Evolutionary conservation across 2,797 vertebrate species (phyloP).

Genomic region (Sebastes trivittatus): DNA sequence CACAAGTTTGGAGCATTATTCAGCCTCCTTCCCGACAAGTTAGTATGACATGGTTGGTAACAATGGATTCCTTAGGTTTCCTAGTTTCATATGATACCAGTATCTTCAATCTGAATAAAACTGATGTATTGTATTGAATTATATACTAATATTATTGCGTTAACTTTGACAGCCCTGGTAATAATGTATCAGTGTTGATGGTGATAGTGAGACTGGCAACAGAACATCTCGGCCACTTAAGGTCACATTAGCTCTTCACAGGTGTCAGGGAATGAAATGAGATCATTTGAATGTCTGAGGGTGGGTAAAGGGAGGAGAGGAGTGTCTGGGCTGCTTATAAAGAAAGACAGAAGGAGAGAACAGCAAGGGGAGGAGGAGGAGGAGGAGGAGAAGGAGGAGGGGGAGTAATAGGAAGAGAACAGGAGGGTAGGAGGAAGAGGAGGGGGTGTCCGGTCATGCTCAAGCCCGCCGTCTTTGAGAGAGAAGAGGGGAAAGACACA

Average conservation of each 20-base stretch:
- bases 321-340: conserved; percentile 50
- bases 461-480: conserved; percentile 83
- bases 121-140: too few species aligned
- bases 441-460: conserved; percentile 75
- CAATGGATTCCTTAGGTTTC: too few species aligned
- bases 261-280: conserved; percentile 86
- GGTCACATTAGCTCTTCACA: conserved; percentile 84
- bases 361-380: conserved; percentile 42
- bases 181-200: neutral
- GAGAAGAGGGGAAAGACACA: conserved; percentile 73
- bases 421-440: conserved; percentile 44
- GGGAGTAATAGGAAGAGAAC: conserved; percentile 57
- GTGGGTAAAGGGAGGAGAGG: conserved; percentile 67
- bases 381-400: conserved; percentile 30
- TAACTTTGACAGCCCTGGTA: neutral
- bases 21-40: too few species aligned
- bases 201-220: conserved; percentile 42
- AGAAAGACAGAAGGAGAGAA: conserved; percentile 61
- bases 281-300: conserved; percentile 82
- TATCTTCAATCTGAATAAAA: too few species aligned
- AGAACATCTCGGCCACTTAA: conserved; percentile 78
- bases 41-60: too few species aligned
- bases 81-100: too few species aligned
- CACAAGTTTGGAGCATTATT: too few species aligned
- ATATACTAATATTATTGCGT: too few species aligned